Percentiles rank a stretch among this genome's conserved stretches.
These are phyloP conservation scores for Podargus strigoides DNA, from an alignment of 2,797 vertebrate species.

Conservation along the genomic window DNA sequence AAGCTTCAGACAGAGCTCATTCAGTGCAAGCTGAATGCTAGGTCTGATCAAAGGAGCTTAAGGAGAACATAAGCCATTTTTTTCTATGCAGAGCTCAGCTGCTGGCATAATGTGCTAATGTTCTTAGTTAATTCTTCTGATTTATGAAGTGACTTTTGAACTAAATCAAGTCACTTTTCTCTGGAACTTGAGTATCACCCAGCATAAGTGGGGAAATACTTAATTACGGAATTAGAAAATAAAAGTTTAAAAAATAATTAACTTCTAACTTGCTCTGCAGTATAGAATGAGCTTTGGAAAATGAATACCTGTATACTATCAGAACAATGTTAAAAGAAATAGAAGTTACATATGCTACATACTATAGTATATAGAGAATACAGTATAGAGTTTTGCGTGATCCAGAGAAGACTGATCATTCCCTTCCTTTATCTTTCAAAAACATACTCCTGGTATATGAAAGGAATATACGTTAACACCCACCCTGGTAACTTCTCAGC, in stretches of 20 bases:
- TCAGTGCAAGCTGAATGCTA: slow-evolving; percentile 56
- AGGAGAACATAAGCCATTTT: slow-evolving; percentile 65
- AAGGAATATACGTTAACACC: neutral
- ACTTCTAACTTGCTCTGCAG: neutral
- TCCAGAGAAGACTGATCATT: neutral
- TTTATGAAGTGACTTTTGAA: slow-evolving; percentile 65
- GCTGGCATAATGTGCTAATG: slow-evolving; percentile 44
- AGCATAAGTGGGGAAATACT: neutral
- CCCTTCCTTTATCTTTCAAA: neutral
- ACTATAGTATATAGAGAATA: neutral
- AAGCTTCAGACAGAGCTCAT: slow-evolving; percentile 60
- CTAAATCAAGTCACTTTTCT: slow-evolving; percentile 46
- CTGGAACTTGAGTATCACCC: slow-evolving; percentile 23
- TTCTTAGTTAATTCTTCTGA: slow-evolving; percentile 61
- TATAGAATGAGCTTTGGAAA: neutral
- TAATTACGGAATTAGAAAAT: slow-evolving; percentile 3
- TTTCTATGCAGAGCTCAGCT: slow-evolving; percentile 54
- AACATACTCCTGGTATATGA: neutral
- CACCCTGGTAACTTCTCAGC: neutral
- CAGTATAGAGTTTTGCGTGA: neutral
- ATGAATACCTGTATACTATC: neutral
- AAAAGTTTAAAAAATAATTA: neutral
- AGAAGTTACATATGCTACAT: neutral
- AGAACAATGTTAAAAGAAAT: neutral
- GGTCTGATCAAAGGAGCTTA: slow-evolving; percentile 56